Percentiles rank a stretch among this genome's conserved stretches.
phyloP scores from a whole-genome alignment of 2,113 vertebrate species.

The Bufo bufo region DNA sequence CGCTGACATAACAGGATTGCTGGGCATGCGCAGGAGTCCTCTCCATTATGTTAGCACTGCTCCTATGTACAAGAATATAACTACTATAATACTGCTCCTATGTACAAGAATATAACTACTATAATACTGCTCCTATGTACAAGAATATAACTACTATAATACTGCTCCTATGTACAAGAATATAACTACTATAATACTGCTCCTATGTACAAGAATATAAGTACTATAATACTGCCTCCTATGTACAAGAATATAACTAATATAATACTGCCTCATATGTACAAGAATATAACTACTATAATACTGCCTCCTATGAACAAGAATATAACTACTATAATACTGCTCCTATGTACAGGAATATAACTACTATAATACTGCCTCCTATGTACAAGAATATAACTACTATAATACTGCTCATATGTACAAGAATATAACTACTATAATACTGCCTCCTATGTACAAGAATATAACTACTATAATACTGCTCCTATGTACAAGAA shows the following conservation, averaged over 20 bases:
- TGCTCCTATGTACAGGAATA: not conserved
- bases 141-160: no score
- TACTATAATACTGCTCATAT: not conserved
- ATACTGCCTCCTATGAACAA: not conserved
- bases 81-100: no score
- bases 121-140: no score
- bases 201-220: not conserved
- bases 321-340: no score
- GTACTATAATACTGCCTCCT: slow-evolving; percentile 5
- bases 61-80: no score
- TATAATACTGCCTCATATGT: not conserved
- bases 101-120: no score
- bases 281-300: slow-evolving; percentile 19
- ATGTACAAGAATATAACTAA: slow-evolving; percentile 12
- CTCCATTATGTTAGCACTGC: no score
- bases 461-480: no score
- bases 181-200: not conserved
- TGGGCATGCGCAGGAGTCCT: no score
- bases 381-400: not conserved
- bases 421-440: not conserved
- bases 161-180: no score
- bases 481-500: not conserved
- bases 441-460: not conserved
- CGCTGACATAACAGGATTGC: no score
- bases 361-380: slow-evolving; percentile 3